Evolutionary conservation across 2,113 vertebrate species (phyloP).

Genomic region (Corythornis cristatus): DNA sequence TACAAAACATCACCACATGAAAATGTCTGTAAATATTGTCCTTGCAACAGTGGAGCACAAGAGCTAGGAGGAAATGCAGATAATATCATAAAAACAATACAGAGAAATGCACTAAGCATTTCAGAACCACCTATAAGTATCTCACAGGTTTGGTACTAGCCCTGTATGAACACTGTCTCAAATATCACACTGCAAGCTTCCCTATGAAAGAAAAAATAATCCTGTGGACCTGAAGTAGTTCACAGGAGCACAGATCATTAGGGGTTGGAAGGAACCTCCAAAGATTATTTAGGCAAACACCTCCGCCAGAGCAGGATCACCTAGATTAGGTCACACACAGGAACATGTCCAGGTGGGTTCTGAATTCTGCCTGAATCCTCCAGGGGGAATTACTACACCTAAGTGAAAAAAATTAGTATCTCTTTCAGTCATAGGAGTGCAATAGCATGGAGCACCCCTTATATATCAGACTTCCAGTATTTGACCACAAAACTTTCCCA

Average conservation of each 20-base stretch:
- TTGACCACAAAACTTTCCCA: not conserved
- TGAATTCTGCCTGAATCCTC: not conserved
- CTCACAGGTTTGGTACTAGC: not conserved
- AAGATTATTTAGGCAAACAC: too few species aligned
- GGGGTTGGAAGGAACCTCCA: too few species aligned
- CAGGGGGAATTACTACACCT: not conserved
- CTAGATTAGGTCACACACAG: too few species aligned
- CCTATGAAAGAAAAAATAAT: not conserved
- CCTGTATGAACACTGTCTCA: not conserved
- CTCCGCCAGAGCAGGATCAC: too few species aligned
- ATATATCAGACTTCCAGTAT: not conserved
- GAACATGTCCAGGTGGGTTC: too few species aligned
- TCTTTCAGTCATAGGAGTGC: not conserved
- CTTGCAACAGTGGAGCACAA: not conserved
- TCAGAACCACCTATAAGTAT: not conserved
- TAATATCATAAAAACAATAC: not conserved
- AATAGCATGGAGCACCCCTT: not conserved
- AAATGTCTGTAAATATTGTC: not conserved
- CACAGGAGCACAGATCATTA: too few species aligned
- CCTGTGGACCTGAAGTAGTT: not conserved
- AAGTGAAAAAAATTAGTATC: not conserved
- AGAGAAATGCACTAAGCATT: not conserved
- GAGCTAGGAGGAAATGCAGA: not conserved
- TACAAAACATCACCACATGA: not conserved
- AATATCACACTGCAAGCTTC: not conserved